Evolutionary conservation across 2,113 vertebrate genomes (phyloP), one percentile per base, ranked within the genome.

Genomic region (Microtus montanus): DNA sequence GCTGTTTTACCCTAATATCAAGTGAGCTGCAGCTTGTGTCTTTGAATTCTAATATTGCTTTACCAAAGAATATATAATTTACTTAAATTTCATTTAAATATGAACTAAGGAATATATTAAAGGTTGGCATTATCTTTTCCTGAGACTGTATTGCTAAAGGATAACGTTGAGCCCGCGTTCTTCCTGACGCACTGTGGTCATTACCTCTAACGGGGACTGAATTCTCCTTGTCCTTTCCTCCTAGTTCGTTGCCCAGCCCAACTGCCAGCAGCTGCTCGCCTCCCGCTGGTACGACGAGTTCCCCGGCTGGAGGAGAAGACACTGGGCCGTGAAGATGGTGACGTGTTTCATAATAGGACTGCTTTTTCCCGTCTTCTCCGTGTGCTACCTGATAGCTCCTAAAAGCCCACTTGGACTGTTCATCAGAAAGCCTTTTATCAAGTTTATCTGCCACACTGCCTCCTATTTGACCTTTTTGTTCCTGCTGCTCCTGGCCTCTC

Each of bases 401-500:
- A 99, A 99, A 98, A 99, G 99, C 98, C 99, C 98, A 22, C 97
- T 99, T 13, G 99, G 99, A 95, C 98, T 99, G 20, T 99, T 99
- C 98, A 99, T 99, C 98, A 99, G 99, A 96, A 99, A 99, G 97
- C 99, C 99, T 95, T 99, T 99, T 98, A 99, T 99, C 98, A 99
- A 99, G 98, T 99, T 99, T 98, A 99, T 99, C 98, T 99, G 99
- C 98, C 99, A 99, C 97, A 99, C 99, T 1, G 98, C 99, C n/a
- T 99, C 99, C 75, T 99, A 99, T 98, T 98, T 99, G 98, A 99
- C 99, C 97, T 99, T 99, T 98, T 98, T 99, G 96, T 99, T 99
- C 98, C 98, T 99, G 96, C 98, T 99, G 96, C 97, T 99, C 95
- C 98, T 99, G 95, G 99, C 99, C 89, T 99, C 99, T 64, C 99